phyloP scores from a whole-genome alignment of 2,888 invertebrate genomes.

The Kuschelorhynchus macadamiae region DNA sequence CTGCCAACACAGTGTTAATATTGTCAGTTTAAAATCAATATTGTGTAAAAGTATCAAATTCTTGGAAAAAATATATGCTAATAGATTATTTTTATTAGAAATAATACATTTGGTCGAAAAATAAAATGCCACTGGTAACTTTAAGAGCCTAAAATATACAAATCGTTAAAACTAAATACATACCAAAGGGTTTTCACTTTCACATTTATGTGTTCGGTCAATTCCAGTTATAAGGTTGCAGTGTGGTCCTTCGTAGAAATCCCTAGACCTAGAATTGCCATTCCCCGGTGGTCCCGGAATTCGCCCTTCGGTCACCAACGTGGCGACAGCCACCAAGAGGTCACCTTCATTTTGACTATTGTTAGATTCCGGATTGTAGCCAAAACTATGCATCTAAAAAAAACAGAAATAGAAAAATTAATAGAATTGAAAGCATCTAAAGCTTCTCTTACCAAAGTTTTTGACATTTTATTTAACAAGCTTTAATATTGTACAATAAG shows the following conservation, averaged over 20 bases:
- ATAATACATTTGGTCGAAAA: too few relatives aligned
- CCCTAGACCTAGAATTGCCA: conserved; percentile 68
- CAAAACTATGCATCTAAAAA: conserved; percentile 67
- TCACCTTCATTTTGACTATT: conserved; percentile 61
- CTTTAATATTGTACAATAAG: too few relatives aligned
- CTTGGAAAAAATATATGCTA: too few relatives aligned
- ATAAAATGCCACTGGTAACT: neutral
- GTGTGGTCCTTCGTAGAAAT: conserved; percentile 80
- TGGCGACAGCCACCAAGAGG: conserved; percentile 65
- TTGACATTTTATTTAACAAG: too few relatives aligned
- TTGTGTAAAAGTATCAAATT: too few relatives aligned
- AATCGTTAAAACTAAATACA: too few relatives aligned
- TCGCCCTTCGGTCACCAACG: conserved; percentile 67
- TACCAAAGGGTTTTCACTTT: conserved; percentile 71
- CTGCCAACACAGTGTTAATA: too few relatives aligned
- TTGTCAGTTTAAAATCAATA: too few relatives aligned
- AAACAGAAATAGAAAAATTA: too few relatives aligned
- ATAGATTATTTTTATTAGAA: too few relatives aligned
- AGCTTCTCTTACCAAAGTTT: too few relatives aligned
- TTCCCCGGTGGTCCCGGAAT: conserved; percentile 59
- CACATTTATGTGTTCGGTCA: conserved; percentile 70
- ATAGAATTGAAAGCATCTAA: too few relatives aligned
- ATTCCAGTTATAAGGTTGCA: conserved; percentile 64
- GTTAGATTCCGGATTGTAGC: conserved; percentile 62
- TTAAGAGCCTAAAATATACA: neutral